Evolutionary conservation across 2,888 invertebrate species (phyloP).

Genomic region (Ischnus inquisitorius): DNA sequence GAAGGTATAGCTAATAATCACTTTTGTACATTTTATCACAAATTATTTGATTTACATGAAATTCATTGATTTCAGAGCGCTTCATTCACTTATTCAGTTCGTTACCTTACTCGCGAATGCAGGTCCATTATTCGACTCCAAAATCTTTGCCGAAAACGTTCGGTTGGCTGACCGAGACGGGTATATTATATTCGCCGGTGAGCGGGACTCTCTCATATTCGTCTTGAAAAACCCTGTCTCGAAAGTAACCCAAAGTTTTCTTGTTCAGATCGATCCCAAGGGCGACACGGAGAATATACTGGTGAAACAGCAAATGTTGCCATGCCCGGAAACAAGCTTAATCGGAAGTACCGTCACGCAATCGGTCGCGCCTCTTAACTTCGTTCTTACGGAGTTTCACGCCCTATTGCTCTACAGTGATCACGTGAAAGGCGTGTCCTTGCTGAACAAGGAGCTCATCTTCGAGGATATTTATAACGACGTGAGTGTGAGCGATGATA

Average conservation of each 20-base stretch:
- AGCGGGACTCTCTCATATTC: conserved; percentile 72
- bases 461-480: conserved; percentile 95
- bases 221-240: conserved; percentile 74
- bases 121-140: conserved; percentile 91
- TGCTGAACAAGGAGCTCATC: conserved; percentile 94
- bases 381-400: conserved; percentile 96
- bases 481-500: conserved; percentile 73
- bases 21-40: no score
- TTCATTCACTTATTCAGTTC: conserved; percentile 91
- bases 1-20: conserved; percentile 86
- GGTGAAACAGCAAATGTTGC: conserved; percentile 81
- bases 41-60: conserved; percentile 31
- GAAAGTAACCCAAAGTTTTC: conserved; percentile 9
- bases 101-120: conserved; percentile 92
- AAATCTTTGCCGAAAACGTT: conserved; percentile 91
- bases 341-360: conserved; percentile 75
- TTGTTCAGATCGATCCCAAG: conserved; percentile 80
- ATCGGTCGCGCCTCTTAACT: conserved; percentile 88
- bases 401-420: conserved; percentile 93
- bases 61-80: conserved; percentile 82
- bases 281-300: conserved; percentile 82
- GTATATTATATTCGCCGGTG: conserved; percentile 93
- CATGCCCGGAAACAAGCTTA: conserved; percentile 82
- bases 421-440: conserved; percentile 93
- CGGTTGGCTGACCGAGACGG: conserved; percentile 95